A percentile compares a stretch with the other conserved stretches of the same genome.
These are phyloP conservation scores for Drosophila kuntzei DNA, from an alignment of 2,888 invertebrate genomes.

Conservation along the genomic window DNA sequence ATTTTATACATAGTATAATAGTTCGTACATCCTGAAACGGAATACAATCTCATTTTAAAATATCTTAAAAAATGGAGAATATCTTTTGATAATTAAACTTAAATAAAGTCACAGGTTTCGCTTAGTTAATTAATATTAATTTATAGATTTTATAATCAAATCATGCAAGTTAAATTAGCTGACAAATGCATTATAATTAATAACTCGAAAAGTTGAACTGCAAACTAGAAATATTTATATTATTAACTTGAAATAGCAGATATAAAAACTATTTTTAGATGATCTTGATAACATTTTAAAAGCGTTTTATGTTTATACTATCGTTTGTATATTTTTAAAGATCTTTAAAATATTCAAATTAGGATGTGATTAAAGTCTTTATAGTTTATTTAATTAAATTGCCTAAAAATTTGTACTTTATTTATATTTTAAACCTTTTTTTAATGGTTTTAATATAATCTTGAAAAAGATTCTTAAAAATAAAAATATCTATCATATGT, in stretches of 20 bases:
- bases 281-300: neutral
- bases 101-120: neutral
- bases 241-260: neutral
- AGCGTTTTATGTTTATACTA: neutral
- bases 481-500: no score
- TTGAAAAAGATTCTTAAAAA: no score
- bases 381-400: neutral
- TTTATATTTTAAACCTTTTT: neutral
- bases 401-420: neutral
- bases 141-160: neutral
- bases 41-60: neutral
- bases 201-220: neutral
- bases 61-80: neutral
- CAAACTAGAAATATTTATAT: slow-evolving; percentile 6
- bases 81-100: neutral
- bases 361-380: neutral
- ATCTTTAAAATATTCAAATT: neutral
- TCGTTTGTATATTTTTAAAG: neutral
- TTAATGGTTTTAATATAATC: no score
- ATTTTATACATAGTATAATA: no score
- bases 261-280: neutral
- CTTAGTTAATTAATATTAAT: neutral
- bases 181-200: neutral
- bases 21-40: no score
- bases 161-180: neutral